A percentile compares a stretch with the other conserved stretches of the same genome.
Conservation (phyloP, 2,888 invertebrate species). For the Serrognathus titanus region DNA sequence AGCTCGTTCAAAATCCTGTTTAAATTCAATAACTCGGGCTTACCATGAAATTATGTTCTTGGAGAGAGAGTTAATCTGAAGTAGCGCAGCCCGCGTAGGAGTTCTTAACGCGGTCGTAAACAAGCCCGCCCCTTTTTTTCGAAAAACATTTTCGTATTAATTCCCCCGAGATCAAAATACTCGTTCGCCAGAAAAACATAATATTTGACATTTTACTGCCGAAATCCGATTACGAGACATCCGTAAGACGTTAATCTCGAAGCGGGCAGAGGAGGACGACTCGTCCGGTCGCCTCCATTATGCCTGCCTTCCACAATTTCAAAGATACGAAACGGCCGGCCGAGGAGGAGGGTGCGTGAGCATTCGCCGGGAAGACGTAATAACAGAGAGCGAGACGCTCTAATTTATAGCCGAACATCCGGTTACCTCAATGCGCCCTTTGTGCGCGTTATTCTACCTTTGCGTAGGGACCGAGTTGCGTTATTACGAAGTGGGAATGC, state of each 20-base stretch:
- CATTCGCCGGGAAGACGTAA: conserved; percentile 14
- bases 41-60: too few species aligned
- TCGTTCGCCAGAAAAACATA: conserved; percentile 18
- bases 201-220: conserved; percentile 23
- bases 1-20: too few species aligned
- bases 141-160: conserved; percentile 5
- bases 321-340: background rate
- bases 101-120: conserved; percentile 7
- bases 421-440: conserved; percentile 13
- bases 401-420: conserved; percentile 16
- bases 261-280: conserved; percentile 7
- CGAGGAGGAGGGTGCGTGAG: background rate
- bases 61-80: conserved; percentile 3
- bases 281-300: conserved; percentile 1
- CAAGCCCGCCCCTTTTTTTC: conserved; percentile 7
- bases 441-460: conserved; percentile 1
- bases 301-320: background rate
- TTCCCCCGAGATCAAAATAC: conserved; percentile 3
- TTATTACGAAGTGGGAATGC: conserved; percentile 12
- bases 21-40: too few species aligned
- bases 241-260: conserved; percentile 13
- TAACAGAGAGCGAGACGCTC: conserved; percentile 13
- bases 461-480: background rate
- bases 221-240: conserved; percentile 21
- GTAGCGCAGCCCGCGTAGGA: background rate